Base-by-base conservation (phyloP, 2,888 invertebrate genomes). In the Dioctria rufipes region DNA sequence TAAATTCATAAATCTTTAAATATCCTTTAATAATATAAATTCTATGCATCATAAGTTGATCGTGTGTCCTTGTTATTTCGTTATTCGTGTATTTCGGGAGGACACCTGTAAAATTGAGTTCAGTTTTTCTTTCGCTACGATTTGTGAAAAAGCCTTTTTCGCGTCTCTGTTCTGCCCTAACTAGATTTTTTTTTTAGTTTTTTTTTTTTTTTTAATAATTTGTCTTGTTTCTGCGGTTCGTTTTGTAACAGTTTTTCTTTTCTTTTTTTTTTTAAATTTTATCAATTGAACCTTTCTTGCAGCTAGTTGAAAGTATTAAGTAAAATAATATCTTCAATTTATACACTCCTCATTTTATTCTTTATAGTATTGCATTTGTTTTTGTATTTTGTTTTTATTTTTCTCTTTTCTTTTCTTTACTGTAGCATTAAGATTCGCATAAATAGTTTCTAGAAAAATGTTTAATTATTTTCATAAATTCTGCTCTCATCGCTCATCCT, bases 41-140 rank as follows among this genome's bases (percentile, higher is more conserved):
- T 81, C 81, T 81, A 81, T 78, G 78, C 40, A 54, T 81, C 81
- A 81, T 81, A 81, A 81, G 81, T 78, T 81, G 63, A 81, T 51
- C 78, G 78, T 81, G 69, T 46, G 9, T 78, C 69, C 67, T 49
- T 49, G 43, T 69, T 46, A 61, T n/a, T 60, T 69, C 54, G 9
- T 25, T 46, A 51, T 66, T 78, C 51, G 11, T 66, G n/a, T 66
- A 46, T 71, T 60, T 13, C 13, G n/a, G 43, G 42, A 37, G 63
- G 63, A 63, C 73, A 73, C 73, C 11, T 49, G 63, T 25, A 25
- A 25, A 61, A 77, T 42, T 63, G 61, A 77, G 46, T 77, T 77
- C 66, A 5, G 11, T 61, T 37, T 63, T 63, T 42, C 25, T 46
- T 63, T 63, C 63, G 39, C 13, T 63, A 61, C 46, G 46, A 61